Evolutionary conservation across 2,113 vertebrate species (phyloP).

Genomic region (Antennarius striatus): DNA sequence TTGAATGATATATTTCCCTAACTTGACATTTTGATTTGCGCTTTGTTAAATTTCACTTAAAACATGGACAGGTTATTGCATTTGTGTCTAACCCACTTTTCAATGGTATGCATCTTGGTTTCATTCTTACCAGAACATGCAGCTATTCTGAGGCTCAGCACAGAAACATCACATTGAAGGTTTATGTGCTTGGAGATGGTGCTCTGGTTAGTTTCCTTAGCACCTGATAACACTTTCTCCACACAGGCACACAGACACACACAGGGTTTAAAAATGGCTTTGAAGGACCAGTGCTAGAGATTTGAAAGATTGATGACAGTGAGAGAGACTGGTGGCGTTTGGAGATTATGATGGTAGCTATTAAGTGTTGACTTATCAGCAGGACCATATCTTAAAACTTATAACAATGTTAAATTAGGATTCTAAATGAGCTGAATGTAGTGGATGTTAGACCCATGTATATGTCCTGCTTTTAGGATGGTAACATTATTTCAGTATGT

Average conservation of each 20-base stretch:
- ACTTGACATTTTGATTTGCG: too few species aligned
- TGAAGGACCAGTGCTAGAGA: slow-evolving; percentile 18
- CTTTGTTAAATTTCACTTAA: too few species aligned
- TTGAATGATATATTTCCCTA: too few species aligned
- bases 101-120: background rate
- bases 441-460: too few species aligned
- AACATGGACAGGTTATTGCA: too few species aligned
- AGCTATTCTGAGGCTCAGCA: slow-evolving; percentile 13
- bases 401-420: background rate
- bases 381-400: background rate
- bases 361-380: background rate
- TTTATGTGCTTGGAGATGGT: slow-evolving; percentile 17
- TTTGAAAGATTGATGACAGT: background rate
- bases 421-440: background rate
- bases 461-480: background rate
- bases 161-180: slow-evolving; percentile 7
- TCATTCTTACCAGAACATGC: background rate
- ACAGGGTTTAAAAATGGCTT: slow-evolving; percentile 8
- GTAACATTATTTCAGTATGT: background rate
- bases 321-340: slow-evolving; percentile 12
- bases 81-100: background rate
- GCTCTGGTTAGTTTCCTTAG: slow-evolving; percentile 59
- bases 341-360: slow-evolving; percentile 9
- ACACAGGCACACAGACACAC: background rate
- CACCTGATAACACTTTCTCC: slow-evolving; percentile 63